Percentiles rank a stretch among this genome's conserved stretches.
These are phyloP conservation scores for Oxytorus armatus DNA, from an alignment of 2,888 invertebrate species.

Conservation along the genomic window DNA sequence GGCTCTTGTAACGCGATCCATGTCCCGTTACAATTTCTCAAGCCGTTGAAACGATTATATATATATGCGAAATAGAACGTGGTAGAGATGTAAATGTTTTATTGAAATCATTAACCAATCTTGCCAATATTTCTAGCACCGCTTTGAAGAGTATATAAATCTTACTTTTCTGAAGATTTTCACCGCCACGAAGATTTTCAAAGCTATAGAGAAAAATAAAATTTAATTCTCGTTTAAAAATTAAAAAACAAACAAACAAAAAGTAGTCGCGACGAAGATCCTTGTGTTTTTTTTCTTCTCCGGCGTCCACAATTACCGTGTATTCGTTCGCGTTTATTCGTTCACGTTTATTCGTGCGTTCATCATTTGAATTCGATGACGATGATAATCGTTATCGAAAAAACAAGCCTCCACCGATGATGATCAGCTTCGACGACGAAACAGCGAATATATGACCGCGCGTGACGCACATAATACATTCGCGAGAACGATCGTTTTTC, in stretches of 20 bases:
- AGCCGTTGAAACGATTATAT: constrained; percentile 24
- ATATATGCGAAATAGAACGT: too few relatives aligned
- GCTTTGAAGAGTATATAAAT: too few relatives aligned
- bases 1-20: constrained; percentile 46
- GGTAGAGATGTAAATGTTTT: neutral
- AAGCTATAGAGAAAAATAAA: neutral
- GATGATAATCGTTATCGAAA: constrained; percentile 59
- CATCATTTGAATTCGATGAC: constrained; percentile 31
- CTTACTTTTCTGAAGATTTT: too few relatives aligned
- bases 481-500: constrained; percentile 60
- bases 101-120: neutral
- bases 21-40: constrained; percentile 58
- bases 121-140: too few relatives aligned
- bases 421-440: constrained; percentile 35
- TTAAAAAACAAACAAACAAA: neutral
- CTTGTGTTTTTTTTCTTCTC: neutral
- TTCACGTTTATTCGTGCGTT: constrained; percentile 26
- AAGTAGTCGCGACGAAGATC: too few relatives aligned
- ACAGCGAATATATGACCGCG: constrained; percentile 41
- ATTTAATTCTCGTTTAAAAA: too few relatives aligned
- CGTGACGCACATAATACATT: constrained; percentile 59
- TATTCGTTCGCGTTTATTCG: constrained; percentile 5
- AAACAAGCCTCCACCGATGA: constrained; percentile 29
- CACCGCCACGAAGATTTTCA: too few relatives aligned
- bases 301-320: neutral